Evolutionary conservation across 2,113 vertebrate genomes (phyloP).

Genomic region (Andinoacara biseriatus): DNA sequence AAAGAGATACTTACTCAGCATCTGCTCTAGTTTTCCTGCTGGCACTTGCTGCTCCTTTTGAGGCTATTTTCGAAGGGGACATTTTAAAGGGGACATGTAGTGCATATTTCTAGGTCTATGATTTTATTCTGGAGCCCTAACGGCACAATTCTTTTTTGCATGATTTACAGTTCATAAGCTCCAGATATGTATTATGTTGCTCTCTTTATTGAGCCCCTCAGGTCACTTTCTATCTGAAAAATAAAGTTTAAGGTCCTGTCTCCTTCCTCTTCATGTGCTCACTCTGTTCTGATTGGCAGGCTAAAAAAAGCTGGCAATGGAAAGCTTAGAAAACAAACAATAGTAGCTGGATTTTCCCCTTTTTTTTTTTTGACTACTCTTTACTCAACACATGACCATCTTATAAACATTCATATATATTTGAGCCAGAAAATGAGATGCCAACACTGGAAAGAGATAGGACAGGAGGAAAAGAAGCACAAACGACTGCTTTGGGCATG

Average conservation of each 20-base stretch:
- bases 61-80: not conserved
- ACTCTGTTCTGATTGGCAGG: not conserved
- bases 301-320: not conserved
- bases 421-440: not conserved
- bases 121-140: not conserved
- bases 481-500: not conserved
- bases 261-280: not conserved
- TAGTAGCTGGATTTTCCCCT: not conserved
- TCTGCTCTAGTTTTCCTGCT: not conserved
- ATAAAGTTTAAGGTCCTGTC: not conserved
- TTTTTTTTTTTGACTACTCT: not conserved
- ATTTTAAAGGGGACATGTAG: not conserved
- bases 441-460: not conserved
- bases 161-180: not conserved
- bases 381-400: not conserved
- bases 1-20: not conserved
- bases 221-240: not conserved
- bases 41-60: not conserved
- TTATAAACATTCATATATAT: not conserved
- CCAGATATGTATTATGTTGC: not conserved
- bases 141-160: not conserved
- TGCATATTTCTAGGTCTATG: not conserved
- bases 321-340: not conserved
- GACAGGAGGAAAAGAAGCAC: not conserved
- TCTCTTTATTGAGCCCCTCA: not conserved